Percentiles rank a stretch among this genome's conserved stretches.
These are phyloP conservation scores for Theonella swinhoei DNA, from an alignment of 37 sponge, comb jelly and placozoan genomes.

Conservation along the genomic window DNA sequence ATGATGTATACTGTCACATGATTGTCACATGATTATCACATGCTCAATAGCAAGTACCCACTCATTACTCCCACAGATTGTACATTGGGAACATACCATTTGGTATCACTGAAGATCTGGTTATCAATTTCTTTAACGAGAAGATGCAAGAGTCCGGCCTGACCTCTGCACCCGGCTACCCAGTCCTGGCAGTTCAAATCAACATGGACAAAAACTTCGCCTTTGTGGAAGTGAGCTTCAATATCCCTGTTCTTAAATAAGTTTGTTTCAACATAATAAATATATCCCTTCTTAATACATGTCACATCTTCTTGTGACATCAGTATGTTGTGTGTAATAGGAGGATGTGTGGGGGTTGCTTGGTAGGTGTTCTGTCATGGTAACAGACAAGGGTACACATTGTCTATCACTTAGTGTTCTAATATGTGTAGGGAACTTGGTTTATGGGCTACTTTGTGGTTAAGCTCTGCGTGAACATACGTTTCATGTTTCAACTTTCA, in stretches of 20 bases:
- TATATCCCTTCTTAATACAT: no score
- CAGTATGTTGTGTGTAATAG: background rate
- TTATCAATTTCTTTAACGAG: conserved; percentile 95
- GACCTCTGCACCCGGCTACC: conserved; percentile 89
- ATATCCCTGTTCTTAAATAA: no score
- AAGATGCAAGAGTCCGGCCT: conserved; percentile 86
- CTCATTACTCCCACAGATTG: conserved; percentile 71
- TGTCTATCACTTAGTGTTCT: no score
- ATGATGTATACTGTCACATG: no score
- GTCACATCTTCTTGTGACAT: no score
- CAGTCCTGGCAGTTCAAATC: conserved; percentile 95
- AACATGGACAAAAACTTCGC: conserved; percentile 99
- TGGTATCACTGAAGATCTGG: conserved; percentile 94
- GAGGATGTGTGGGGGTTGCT: background rate
- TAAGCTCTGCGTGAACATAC: background rate
- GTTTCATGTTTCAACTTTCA: no score
- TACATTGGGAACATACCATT: conserved; percentile 99
- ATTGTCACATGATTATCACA: no score
- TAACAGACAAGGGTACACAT: no score
- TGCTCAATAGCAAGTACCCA: no score
- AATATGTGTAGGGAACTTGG: background rate
- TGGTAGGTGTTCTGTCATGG: background rate
- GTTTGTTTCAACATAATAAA: no score
- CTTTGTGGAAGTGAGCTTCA: conserved; percentile 94
- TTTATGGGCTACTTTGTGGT: background rate